Conservation (phyloP, 2,113 vertebrate species). For the Tapirus terrestris region DNA sequence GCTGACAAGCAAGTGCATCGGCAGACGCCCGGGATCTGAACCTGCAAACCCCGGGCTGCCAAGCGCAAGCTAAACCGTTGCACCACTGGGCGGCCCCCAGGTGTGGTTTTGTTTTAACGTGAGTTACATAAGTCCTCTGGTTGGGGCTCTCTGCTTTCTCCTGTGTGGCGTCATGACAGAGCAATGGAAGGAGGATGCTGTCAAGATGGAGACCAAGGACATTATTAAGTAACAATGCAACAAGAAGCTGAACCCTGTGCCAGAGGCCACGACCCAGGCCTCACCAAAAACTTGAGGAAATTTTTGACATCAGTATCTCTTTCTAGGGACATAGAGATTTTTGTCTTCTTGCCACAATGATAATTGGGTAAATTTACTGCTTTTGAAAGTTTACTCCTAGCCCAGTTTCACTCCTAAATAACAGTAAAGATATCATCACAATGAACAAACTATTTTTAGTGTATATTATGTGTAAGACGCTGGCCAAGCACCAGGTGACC, state of each 20-base stretch:
- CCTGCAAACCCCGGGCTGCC: too few species aligned
- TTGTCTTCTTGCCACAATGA: constrained; percentile 31
- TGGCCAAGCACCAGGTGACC: not conserved
- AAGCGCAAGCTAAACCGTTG: too few species aligned
- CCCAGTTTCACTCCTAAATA: constrained; percentile 50
- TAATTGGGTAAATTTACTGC: not conserved
- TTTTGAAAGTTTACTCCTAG: not conserved
- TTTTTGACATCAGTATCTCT: not conserved
- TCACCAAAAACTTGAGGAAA: not conserved
- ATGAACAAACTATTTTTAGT: constrained; percentile 11
- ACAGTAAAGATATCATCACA: not conserved
- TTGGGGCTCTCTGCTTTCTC: not conserved
- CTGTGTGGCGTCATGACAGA: not conserved
- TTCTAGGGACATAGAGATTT: constrained; percentile 23
- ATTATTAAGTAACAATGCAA: not conserved
- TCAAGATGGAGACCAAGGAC: not conserved
- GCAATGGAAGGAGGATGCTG: not conserved
- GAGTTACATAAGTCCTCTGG: constrained; percentile 7
- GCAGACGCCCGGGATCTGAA: too few species aligned
- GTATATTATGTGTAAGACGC: not conserved
- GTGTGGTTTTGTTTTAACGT: constrained; percentile 16
- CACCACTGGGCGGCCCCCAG: not conserved
- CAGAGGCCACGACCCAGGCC: not conserved
- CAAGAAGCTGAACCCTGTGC: not conserved
- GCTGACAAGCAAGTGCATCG: too few species aligned